These are phyloP conservation scores for Acanthiza pusilla DNA, from an alignment of 2,797 vertebrate genomes.

Conservation along the genomic window DNA sequence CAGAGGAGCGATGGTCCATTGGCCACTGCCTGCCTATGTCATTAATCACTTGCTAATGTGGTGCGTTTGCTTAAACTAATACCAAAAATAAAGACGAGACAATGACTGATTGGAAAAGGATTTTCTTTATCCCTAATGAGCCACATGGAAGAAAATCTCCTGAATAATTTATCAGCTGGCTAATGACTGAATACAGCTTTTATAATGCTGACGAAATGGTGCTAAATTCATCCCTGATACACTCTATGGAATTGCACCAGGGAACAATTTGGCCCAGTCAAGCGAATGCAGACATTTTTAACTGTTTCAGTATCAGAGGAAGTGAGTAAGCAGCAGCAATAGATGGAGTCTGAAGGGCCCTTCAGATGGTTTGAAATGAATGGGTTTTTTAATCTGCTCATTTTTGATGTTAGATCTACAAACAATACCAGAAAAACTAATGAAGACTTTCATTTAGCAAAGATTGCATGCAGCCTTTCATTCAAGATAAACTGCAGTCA, in stretches of 20 bases:
- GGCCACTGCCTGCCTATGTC: not conserved
- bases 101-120: slow-evolving; percentile 16
- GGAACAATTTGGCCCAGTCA: not conserved
- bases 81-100: not conserved
- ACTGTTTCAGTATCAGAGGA: not conserved
- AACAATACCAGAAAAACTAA: not conserved
- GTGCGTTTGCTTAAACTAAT: not conserved
- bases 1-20: not conserved
- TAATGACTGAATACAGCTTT: slow-evolving; percentile 28
- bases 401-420: not conserved
- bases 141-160: not conserved
- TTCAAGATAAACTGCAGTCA: not conserved
- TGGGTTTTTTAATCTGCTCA: not conserved
- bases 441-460: not conserved
- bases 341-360: not conserved
- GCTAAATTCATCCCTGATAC: slow-evolving; percentile 27
- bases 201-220: slow-evolving; percentile 12
- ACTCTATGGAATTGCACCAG: not conserved
- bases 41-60: not conserved
- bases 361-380: not conserved
- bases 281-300: not conserved
- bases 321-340: not conserved
- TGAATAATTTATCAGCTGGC: slow-evolving; percentile 45
- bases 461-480: not conserved
- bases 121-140: slow-evolving; percentile 20